Evolutionary conservation across 2,113 vertebrate species (phyloP).

Genomic region (Aleadryas rufinucha): DNA sequence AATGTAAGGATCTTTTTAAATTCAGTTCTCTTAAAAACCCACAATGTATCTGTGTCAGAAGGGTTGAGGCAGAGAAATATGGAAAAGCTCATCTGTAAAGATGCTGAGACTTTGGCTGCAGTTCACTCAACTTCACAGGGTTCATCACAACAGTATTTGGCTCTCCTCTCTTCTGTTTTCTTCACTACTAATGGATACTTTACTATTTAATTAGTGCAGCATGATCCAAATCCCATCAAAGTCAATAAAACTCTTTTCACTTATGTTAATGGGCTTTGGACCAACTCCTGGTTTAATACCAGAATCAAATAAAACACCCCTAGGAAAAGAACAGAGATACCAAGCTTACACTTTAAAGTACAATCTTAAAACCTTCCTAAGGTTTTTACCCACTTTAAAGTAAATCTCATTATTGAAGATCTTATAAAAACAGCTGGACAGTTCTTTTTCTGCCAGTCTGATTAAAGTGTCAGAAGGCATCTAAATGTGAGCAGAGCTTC

Average conservation of each 20-base stretch:
- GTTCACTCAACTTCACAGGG: conserved; percentile 23
- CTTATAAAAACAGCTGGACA: background rate
- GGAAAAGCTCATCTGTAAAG: conserved; percentile 4
- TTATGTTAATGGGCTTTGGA: conserved; percentile 41
- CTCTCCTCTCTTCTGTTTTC: conserved; percentile 26
- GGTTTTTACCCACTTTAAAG: background rate
- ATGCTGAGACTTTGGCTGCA: conserved; percentile 1
- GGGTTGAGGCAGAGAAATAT: background rate
- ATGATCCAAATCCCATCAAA: conserved; percentile 55
- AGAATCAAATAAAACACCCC: conserved; percentile 44
- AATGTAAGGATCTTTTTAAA: background rate
- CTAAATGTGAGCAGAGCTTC: accelerated
- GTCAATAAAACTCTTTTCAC: conserved; percentile 58
- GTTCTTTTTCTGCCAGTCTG: background rate
- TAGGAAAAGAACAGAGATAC: background rate
- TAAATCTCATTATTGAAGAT: background rate
- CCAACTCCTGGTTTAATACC: conserved; percentile 16
- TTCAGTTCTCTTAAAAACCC: background rate
- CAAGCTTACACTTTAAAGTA: background rate
- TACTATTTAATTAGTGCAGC: conserved; percentile 50
- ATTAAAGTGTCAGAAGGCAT: background rate
- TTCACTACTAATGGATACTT: conserved; percentile 53
- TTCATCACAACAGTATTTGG: conserved; percentile 17
- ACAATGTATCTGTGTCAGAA: background rate
- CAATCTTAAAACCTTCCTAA: conserved; percentile 20